Percentiles rank a stretch among this genome's conserved stretches.
Evolutionary conservation across 1,140 invertebrate species (phyloP).

Genomic region (Papilio polyxenes): DNA sequence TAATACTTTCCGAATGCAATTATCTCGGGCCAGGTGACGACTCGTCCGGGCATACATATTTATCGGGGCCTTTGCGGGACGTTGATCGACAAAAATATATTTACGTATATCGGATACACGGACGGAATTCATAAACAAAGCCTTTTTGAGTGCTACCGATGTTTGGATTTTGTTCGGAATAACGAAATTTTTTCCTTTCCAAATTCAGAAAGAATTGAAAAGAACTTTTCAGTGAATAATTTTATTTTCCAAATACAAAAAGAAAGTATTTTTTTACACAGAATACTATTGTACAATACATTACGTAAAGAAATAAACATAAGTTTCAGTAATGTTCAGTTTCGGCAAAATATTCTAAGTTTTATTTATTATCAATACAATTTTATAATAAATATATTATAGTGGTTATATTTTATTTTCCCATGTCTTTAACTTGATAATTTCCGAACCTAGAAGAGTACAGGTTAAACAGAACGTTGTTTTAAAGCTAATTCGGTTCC

Average conservation of each 20-base stretch:
- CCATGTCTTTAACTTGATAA: too few species aligned
- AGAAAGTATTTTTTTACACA: background rate
- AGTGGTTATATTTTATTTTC: too few species aligned
- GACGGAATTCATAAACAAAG: constrained; percentile 36
- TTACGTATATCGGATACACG: constrained; percentile 25
- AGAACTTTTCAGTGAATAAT: constrained; percentile 9
- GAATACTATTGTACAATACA: background rate
- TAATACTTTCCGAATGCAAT: constrained; percentile 26
- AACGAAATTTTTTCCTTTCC: constrained; percentile 16
- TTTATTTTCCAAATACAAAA: background rate
- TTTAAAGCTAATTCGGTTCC: too few species aligned
- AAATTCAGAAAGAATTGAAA: constrained; percentile 17
- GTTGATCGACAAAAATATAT: constrained; percentile 34
- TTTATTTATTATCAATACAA: too few species aligned
- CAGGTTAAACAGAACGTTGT: too few species aligned
- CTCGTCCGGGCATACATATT: constrained; percentile 33
- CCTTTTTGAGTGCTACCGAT: constrained; percentile 36
- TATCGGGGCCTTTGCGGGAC: constrained; percentile 28
- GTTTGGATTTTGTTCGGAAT: constrained; percentile 35
- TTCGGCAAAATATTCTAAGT: background rate
- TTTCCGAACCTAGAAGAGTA: too few species aligned
- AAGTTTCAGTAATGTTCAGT: background rate
- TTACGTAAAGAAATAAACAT: background rate
- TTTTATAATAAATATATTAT: too few species aligned
- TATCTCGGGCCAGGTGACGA: constrained; percentile 26